Percentiles rank a stretch among this genome's conserved stretches.
These are phyloP conservation scores for Aldrovandia affinis DNA, from an alignment of 2,797 vertebrate genomes.

Conservation along the genomic window DNA sequence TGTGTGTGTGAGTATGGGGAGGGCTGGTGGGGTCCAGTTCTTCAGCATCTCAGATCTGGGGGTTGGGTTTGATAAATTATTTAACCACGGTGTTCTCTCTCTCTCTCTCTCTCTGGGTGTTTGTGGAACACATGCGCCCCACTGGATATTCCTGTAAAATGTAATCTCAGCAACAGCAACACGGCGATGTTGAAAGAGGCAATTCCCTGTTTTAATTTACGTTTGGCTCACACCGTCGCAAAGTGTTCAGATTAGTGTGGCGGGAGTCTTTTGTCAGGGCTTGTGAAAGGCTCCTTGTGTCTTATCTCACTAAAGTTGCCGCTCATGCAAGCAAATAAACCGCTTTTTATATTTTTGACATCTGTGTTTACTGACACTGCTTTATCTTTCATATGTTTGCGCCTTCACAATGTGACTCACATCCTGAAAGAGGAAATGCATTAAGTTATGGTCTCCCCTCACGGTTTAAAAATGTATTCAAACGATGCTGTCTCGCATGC, in stretches of 20 bases:
- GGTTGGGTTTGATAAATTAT: constrained; percentile 63
- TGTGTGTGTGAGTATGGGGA: constrained; percentile 8
- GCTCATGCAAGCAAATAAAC: neutral
- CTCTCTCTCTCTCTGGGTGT: neutral
- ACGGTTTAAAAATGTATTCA: neutral
- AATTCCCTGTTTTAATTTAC: constrained; percentile 27
- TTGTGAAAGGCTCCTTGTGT: neutral
- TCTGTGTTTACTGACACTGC: constrained; percentile 2
- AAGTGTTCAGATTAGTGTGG: constrained; percentile 19
- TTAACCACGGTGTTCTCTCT: constrained; percentile 51
- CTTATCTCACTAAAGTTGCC: neutral
- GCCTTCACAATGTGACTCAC: neutral
- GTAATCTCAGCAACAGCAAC: constrained; percentile 1
- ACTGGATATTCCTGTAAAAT: constrained; percentile 26
- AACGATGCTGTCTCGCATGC: neutral
- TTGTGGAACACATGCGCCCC: constrained; percentile 13
- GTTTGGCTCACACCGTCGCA: neutral
- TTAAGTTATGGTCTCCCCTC: neutral
- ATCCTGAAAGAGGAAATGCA: neutral
- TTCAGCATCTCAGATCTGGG: constrained; percentile 60
- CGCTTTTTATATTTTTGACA: constrained; percentile 17
- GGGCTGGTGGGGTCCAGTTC: constrained; percentile 57
- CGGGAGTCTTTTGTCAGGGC: neutral
- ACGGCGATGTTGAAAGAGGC: constrained; percentile 27
- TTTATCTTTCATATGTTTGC: neutral